Conservation (phyloP, 2,888 invertebrate species). For the Tricholauxania praeusta region DNA sequence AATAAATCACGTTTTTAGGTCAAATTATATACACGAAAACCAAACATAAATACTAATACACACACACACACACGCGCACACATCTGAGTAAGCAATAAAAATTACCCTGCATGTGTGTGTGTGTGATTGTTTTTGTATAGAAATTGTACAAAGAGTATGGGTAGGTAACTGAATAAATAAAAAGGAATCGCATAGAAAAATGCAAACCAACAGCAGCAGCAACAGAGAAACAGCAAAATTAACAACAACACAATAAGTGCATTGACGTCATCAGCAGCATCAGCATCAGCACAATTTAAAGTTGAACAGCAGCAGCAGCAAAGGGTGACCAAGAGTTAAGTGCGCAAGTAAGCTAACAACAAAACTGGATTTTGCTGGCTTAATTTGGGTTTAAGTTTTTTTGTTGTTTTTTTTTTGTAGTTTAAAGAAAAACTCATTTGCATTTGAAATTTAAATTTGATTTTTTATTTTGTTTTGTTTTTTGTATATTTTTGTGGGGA, state of each 20-base stretch:
- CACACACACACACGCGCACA: conserved; percentile 27
- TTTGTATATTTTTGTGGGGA: no score
- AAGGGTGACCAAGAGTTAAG: background rate
- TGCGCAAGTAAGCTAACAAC: background rate
- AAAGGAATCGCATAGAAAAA: conserved; percentile 23
- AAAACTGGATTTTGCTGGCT: conserved; percentile 35
- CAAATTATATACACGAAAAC: conserved; percentile 57
- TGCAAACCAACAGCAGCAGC: conserved; percentile 1
- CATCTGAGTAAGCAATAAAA: conserved; percentile 39
- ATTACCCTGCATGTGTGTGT: background rate
- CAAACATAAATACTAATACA: conserved; percentile 24
- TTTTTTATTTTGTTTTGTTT: no score
- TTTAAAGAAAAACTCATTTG: background rate
- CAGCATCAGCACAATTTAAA: background rate
- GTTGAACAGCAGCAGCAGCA: conserved; percentile 7
- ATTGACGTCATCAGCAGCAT: conserved; percentile 27
- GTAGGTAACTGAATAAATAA: background rate
- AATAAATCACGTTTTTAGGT: conserved; percentile 58
- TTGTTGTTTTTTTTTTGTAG: background rate
- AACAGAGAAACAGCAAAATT: background rate
- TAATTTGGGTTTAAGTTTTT: background rate
- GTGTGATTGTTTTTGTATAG: background rate
- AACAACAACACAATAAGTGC: background rate
- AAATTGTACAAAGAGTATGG: background rate
- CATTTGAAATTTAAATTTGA: no score